Evolutionary conservation across 2,113 vertebrate species (phyloP).

Genomic region (Nannobrachium achirus): DNA sequence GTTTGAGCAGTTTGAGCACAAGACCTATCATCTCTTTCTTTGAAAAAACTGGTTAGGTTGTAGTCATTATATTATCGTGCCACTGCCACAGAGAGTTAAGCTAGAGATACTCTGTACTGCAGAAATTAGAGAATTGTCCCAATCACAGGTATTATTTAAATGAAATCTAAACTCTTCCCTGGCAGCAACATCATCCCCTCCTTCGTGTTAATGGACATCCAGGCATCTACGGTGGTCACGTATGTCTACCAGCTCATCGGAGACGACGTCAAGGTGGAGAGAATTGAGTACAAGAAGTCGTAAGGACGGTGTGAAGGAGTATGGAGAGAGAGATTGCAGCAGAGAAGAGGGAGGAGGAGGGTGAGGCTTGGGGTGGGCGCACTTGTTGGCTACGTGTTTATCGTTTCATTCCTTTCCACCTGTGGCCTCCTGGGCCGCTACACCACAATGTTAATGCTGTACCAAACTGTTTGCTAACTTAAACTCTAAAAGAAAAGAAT

Average conservation of each 20-base stretch:
- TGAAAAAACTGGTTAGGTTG: too few species aligned
- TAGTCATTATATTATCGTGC: too few species aligned
- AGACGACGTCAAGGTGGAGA: conserved; percentile 98
- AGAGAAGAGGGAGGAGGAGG: neutral
- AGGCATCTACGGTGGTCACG: conserved; percentile 97
- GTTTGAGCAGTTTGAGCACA: too few species aligned
- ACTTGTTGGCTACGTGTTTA: conserved; percentile 39
- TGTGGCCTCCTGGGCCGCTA: conserved; percentile 51
- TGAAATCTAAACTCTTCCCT: conserved; percentile 39
- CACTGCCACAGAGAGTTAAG: too few species aligned
- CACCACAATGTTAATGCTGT: conserved; percentile 54
- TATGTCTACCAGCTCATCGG: conserved; percentile 98
- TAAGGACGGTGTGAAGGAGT: conserved; percentile 67
- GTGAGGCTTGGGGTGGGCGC: conserved; percentile 12
- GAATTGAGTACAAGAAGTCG: conserved; percentile 98
- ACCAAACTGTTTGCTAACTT: conserved; percentile 56
- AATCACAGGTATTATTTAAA: too few species aligned
- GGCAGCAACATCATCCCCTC: conserved; percentile 97
- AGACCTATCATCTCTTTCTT: too few species aligned
- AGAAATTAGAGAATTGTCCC: too few species aligned
- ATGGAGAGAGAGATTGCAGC: neutral
- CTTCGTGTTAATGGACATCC: conserved; percentile 99
- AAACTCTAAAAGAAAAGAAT: conserved; percentile 47
- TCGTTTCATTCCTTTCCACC: conserved; percentile 76
- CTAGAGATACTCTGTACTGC: too few species aligned